Evolutionary conservation across 1,140 invertebrate species (phyloP).

Genomic region (Chrysomallon squamiferum): DNA sequence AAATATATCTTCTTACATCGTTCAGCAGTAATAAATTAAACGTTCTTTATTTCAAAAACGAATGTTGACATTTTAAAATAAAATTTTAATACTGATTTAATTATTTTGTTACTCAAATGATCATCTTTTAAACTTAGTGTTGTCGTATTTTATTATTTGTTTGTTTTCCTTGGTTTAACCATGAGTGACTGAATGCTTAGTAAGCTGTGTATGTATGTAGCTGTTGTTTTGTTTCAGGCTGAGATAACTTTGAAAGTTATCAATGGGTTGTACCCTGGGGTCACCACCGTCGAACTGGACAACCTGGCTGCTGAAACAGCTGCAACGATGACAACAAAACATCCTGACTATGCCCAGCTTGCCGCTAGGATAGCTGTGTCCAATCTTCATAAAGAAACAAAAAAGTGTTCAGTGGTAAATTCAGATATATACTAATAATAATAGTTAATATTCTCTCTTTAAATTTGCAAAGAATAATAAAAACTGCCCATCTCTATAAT

Average conservation of each 20-base stretch:
- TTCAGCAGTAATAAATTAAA: background rate
- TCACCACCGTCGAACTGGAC: slow-evolving; percentile 95
- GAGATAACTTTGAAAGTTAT: slow-evolving; percentile 74
- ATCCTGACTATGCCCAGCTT: slow-evolving; percentile 96
- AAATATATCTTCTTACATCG: background rate
- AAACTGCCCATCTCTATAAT: background rate
- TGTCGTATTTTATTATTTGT: background rate
- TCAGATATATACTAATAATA: background rate
- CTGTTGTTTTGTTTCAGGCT: slow-evolving; percentile 52
- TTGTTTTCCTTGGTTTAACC: background rate
- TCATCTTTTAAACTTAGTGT: background rate
- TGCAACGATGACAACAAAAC: slow-evolving; percentile 93
- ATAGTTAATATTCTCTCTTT: background rate
- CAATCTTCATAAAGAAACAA: slow-evolving; percentile 93
- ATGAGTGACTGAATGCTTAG: background rate
- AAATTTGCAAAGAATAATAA: background rate
- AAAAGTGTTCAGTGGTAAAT: slow-evolving; percentile 62
- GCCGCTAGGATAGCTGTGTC: slow-evolving; percentile 96
- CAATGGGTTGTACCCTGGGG: slow-evolving; percentile 91
- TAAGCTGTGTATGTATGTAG: background rate
- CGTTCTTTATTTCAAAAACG: background rate
- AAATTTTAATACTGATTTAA: background rate
- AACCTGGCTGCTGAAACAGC: slow-evolving; percentile 97
- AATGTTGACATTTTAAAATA: background rate
- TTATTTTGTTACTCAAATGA: background rate